Evolutionary conservation across 1,140 invertebrate species (phyloP).

Genomic region (Pogonognathellus flavescens): DNA sequence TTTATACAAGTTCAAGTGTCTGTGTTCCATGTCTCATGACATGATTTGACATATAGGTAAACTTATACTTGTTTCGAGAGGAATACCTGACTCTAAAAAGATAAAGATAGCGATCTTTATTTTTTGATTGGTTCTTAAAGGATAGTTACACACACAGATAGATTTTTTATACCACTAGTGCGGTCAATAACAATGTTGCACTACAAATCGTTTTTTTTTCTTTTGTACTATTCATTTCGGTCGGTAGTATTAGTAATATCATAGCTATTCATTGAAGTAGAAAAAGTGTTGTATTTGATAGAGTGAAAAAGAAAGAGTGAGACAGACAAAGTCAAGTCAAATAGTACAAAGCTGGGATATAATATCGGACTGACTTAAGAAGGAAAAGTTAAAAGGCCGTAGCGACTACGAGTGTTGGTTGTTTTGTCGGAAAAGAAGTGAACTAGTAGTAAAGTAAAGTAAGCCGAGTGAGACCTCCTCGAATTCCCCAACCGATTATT

Average conservation of each 20-base stretch:
- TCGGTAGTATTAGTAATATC: background rate
- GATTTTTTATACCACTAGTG: too few species aligned
- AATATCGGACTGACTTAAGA: background rate
- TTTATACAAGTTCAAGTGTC: too few species aligned
- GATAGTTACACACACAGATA: too few species aligned
- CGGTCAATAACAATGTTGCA: too few species aligned
- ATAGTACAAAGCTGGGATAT: background rate
- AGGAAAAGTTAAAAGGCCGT: slow-evolving; percentile 11
- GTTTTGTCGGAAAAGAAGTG: slow-evolving; percentile 11
- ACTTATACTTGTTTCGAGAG: too few species aligned
- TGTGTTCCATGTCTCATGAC: background rate
- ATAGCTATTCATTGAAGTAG: background rate
- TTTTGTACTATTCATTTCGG: too few species aligned
- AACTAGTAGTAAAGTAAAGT: slow-evolving; percentile 25
- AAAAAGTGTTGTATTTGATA: background rate
- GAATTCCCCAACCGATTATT: slow-evolving; percentile 48
- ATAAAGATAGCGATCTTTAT: too few species aligned
- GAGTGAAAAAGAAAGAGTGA: background rate
- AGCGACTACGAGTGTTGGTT: background rate
- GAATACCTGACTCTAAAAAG: background rate
- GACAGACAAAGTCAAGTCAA: background rate
- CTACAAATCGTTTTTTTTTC: too few species aligned
- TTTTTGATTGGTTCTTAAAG: too few species aligned
- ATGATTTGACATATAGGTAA: background rate
- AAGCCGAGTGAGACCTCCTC: slow-evolving; percentile 34